Percentiles rank a stretch among this genome's conserved stretches.
These are phyloP conservation scores for Phymanthus crucifer DNA, from an alignment of 92 coral and sea anemone species.

Conservation along the genomic window DNA sequence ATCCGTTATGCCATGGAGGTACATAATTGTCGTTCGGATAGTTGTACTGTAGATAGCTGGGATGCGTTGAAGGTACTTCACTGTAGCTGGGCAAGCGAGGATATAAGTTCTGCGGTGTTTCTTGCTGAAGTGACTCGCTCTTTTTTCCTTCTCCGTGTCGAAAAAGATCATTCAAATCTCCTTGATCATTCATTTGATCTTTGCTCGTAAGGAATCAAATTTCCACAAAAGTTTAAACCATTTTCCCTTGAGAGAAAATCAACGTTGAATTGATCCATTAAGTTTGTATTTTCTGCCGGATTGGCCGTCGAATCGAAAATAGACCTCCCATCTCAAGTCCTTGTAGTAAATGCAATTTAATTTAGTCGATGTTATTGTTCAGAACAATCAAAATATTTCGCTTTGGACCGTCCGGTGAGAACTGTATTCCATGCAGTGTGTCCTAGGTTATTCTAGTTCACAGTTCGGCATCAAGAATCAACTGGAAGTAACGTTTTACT, in stretches of 20 bases:
- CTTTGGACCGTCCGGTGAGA: background rate
- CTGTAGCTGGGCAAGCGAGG: slow-evolving; percentile 24
- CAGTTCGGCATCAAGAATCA: background rate
- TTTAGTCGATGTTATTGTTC: background rate
- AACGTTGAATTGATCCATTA: background rate
- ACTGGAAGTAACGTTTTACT: background rate
- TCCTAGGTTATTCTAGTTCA: background rate
- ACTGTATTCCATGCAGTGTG: background rate
- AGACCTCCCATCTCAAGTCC: background rate
- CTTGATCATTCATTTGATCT: slow-evolving; percentile 13
- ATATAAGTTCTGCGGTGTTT: background rate
- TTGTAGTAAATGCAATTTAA: background rate
- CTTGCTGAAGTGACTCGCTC: background rate
- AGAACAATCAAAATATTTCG: background rate
- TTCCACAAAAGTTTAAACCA: background rate
- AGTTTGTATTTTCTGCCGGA: background rate
- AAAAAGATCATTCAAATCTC: slow-evolving; percentile 8
- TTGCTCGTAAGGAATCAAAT: slow-evolving; percentile 2
- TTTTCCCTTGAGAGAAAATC: background rate
- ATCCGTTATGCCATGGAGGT: slow-evolving; percentile 23
- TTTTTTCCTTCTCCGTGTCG: background rate
- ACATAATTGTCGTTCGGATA: background rate
- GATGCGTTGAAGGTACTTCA: slow-evolving; percentile 16
- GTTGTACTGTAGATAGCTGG: slow-evolving; percentile 14
- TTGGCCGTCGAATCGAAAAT: background rate